These are phyloP conservation scores for Acropternis orthonyx DNA, from an alignment of 2,797 vertebrate species.

Conservation along the genomic window DNA sequence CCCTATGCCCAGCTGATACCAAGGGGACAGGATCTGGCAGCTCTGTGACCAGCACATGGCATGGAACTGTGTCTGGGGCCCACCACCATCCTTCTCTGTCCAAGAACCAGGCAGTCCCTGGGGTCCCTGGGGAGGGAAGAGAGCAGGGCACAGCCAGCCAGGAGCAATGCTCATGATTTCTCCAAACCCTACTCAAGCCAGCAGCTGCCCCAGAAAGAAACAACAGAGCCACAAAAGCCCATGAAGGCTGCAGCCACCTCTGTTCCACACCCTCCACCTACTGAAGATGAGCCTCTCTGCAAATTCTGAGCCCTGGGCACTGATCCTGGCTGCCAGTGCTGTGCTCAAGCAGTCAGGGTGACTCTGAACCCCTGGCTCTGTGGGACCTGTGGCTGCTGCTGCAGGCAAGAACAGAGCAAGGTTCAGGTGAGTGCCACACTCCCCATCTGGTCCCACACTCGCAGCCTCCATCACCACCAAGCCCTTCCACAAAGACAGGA, in stretches of 20 bases:
- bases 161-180: rapidly evolving
- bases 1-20: background rate
- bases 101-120: background rate
- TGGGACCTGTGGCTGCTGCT: background rate
- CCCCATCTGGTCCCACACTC: background rate
- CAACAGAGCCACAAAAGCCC: background rate
- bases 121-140: background rate
- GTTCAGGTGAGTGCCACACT: background rate
- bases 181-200: background rate
- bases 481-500: background rate
- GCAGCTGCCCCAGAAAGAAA: background rate
- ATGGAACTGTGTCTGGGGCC: background rate
- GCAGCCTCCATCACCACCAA: background rate
- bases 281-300: background rate
- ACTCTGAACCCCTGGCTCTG: too few species aligned
- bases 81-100: background rate
- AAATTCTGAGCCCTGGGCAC: background rate
- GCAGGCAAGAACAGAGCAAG: background rate
- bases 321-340: background rate
- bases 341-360: rapidly evolving
- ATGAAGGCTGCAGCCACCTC: background rate
- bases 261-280: background rate
- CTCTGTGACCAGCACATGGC: rapidly evolving
- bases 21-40: background rate
- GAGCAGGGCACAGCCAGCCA: background rate